phyloP scores from a whole-genome alignment of 2,888 invertebrate genomes.

The Eupithecia dodoneata region DNA sequence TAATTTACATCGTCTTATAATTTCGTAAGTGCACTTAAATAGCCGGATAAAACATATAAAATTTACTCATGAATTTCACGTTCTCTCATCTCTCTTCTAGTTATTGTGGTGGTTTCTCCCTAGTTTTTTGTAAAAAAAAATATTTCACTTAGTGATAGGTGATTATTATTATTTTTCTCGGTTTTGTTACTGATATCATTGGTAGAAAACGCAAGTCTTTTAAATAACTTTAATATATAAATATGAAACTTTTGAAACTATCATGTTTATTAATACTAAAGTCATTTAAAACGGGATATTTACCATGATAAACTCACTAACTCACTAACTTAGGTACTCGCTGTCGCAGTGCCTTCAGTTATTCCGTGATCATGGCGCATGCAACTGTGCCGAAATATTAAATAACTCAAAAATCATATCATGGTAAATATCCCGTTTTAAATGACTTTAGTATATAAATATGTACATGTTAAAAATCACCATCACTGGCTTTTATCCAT shows the following conservation, averaged over 20 bases:
- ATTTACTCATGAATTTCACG: neutral
- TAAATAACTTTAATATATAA: neutral
- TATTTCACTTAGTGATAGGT: neutral
- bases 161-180: neutral
- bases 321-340: too few relatives aligned
- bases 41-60: neutral
- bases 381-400: too few relatives aligned
- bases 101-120: neutral
- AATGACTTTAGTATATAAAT: neutral
- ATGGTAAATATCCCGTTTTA: too few relatives aligned
- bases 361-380: too few relatives aligned
- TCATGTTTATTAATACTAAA: too few relatives aligned
- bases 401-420: too few relatives aligned
- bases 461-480: neutral
- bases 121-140: neutral
- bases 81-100: neutral
- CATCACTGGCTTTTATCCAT: neutral
- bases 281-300: too few relatives aligned
- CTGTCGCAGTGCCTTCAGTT: too few relatives aligned
- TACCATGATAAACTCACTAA: too few relatives aligned
- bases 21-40: neutral
- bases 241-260: too few relatives aligned
- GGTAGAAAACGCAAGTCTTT: neutral
- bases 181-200: too few relatives aligned
- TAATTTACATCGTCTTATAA: too few relatives aligned